A percentile compares a stretch with the other conserved stretches of the same genome.
These are phyloP conservation scores for Polyploca ridens DNA, from an alignment of 2,888 invertebrate genomes.

Conservation along the genomic window DNA sequence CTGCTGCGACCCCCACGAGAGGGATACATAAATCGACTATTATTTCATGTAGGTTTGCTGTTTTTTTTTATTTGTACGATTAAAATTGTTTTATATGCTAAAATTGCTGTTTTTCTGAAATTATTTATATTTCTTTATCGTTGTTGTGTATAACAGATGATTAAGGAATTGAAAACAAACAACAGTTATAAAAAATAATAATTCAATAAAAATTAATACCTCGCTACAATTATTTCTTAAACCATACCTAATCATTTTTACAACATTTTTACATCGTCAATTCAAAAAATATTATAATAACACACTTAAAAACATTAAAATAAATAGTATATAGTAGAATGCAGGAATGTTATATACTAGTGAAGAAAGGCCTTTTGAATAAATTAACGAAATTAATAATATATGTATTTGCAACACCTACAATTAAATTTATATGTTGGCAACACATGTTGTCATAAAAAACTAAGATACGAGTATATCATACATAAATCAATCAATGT, in stretches of 20 bases:
- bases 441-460: too few relatives aligned
- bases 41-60: neutral
- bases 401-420: too few relatives aligned
- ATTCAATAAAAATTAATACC: neutral
- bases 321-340: neutral
- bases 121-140: neutral
- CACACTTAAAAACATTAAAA: neutral
- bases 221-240: neutral
- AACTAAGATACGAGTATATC: too few relatives aligned
- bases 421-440: too few relatives aligned
- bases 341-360: neutral
- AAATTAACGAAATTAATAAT: neutral
- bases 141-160: neutral
- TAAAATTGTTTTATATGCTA: neutral
- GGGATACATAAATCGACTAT: slow-evolving; percentile 22
- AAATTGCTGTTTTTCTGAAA: neutral
- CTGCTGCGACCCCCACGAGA: slow-evolving; percentile 61
- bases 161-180: neutral
- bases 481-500: too few relatives aligned
- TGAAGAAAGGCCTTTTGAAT: neutral
- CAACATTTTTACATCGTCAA: neutral
- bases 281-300: neutral
- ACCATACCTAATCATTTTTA: neutral
- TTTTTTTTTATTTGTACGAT: neutral
- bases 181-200: neutral